Evolutionary conservation across 2,113 vertebrate genomes (phyloP).

Genomic region (Corythornis cristatus): DNA sequence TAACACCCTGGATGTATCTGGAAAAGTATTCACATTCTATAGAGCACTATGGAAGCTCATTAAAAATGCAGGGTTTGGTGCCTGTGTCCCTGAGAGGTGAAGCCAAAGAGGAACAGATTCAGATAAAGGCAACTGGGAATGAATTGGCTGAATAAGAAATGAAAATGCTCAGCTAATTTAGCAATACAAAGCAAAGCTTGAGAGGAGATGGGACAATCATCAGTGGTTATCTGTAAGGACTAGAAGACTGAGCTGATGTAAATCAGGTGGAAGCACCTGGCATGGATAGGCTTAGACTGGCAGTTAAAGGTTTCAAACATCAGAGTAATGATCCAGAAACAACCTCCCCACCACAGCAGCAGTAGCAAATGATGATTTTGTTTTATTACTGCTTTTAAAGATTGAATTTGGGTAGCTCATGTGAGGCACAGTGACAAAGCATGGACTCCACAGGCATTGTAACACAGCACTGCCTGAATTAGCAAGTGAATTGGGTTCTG

Average conservation of each 20-base stretch:
- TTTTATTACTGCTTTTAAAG: not conserved
- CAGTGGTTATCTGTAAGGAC: not conserved
- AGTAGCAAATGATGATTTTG: not conserved
- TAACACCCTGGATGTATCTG: not conserved
- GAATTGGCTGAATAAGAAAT: not conserved
- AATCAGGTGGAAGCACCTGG: not conserved
- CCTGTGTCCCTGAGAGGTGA: not conserved
- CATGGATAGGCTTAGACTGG: not conserved
- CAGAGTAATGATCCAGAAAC: conserved; percentile 7
- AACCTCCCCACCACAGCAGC: not conserved
- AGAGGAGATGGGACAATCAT: not conserved
- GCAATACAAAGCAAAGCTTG: not conserved
- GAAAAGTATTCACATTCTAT: not conserved
- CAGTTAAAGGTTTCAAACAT: not conserved
- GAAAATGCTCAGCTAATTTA: not conserved
- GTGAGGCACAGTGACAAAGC: not conserved
- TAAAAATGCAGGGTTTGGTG: not conserved
- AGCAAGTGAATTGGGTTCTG: conserved; percentile 13
- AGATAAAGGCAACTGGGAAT: not conserved
- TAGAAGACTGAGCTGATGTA: not conserved
- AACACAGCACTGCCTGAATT: conserved; percentile 2
- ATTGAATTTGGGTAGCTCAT: not conserved
- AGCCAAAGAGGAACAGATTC: not conserved
- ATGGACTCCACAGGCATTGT: not conserved
- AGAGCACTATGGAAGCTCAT: not conserved